Conservation (phyloP, 2,113 vertebrate species). For the Anas platyrhynchos region DNA sequence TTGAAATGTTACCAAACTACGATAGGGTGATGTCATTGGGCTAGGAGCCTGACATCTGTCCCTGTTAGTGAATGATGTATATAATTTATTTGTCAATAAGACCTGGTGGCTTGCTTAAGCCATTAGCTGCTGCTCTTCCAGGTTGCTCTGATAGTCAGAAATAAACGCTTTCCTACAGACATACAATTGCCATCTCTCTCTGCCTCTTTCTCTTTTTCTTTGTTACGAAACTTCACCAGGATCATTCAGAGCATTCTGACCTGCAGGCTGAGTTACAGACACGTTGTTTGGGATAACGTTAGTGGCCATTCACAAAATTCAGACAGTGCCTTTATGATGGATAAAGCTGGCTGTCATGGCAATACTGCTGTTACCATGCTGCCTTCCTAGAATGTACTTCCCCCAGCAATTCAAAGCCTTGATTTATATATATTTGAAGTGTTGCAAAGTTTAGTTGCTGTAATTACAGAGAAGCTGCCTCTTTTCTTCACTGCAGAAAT, state of each 20-base stretch:
- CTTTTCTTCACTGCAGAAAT: slow-evolving; percentile 30
- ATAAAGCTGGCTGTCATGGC: background rate
- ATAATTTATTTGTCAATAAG: background rate
- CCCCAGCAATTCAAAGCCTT: slow-evolving; percentile 19
- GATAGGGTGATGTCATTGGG: background rate
- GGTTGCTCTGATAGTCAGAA: background rate
- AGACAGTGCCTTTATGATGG: background rate
- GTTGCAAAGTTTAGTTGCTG: slow-evolving; percentile 63
- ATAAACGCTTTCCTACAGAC: background rate
- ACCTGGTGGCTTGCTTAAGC: background rate
- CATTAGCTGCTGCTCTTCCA: background rate
- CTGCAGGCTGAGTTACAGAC: background rate
- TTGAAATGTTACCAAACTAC: background rate
- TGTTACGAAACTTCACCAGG: background rate
- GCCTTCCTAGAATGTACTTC: background rate
- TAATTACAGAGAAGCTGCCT: slow-evolving; percentile 60
- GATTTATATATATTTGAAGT: slow-evolving; percentile 57
- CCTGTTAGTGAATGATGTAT: background rate
- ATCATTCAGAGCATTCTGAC: background rate
- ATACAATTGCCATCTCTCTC: background rate
- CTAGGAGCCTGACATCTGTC: background rate
- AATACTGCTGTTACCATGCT: slow-evolving; percentile 37
- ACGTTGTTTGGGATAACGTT: background rate
- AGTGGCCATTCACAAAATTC: background rate
- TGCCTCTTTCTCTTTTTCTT: background rate